Percentiles rank a stretch among this genome's conserved stretches.
Conservation (phyloP, 64 coral and sea anemone genomes). For the Porites australiensis region DNA sequence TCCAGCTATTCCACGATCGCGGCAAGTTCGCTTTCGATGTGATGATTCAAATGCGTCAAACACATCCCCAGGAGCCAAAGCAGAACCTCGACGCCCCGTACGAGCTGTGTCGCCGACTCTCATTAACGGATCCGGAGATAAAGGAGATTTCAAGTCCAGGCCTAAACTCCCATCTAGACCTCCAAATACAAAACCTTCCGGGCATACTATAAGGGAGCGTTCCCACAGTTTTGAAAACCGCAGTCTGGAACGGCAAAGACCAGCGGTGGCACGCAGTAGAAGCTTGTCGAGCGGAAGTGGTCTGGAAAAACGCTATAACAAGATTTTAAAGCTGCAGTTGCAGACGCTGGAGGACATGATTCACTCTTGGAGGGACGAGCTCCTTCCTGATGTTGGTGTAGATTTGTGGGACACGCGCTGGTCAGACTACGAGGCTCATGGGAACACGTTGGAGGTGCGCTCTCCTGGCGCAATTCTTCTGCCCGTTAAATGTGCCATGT, state of each 20-base stretch:
- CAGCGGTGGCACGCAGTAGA: slow-evolving; percentile 28
- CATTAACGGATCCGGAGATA: slow-evolving; percentile 55
- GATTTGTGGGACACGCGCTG: slow-evolving; percentile 70
- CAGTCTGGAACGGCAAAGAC: background rate
- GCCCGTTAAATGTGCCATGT: slow-evolving; percentile 65
- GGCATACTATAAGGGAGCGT: slow-evolving; percentile 11
- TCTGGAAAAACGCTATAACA: slow-evolving; percentile 77
- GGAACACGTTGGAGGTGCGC: slow-evolving; percentile 28
- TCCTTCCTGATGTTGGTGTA: slow-evolving; percentile 62
- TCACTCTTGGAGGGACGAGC: slow-evolving; percentile 34
- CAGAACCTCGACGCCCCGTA: slow-evolving; percentile 61
- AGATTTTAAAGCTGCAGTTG: slow-evolving; percentile 72
- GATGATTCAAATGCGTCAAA: slow-evolving; percentile 15
- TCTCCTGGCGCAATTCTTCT: slow-evolving; percentile 58
- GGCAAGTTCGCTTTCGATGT: slow-evolving; percentile 83
- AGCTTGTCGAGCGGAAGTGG: slow-evolving; percentile 46
- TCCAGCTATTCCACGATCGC: slow-evolving; percentile 78
- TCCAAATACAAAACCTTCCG: slow-evolving; percentile 66
- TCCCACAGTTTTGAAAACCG: slow-evolving; percentile 51
- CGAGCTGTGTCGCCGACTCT: slow-evolving; percentile 79
- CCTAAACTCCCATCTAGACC: slow-evolving; percentile 83
- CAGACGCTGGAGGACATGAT: slow-evolving; percentile 87
- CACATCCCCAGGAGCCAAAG: slow-evolving; percentile 11
- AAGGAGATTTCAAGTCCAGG: background rate
- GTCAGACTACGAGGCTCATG: slow-evolving; percentile 86